Evolutionary conservation across 2,888 invertebrate genomes (phyloP).

Genomic region (Drosophila ustulata): DNA sequence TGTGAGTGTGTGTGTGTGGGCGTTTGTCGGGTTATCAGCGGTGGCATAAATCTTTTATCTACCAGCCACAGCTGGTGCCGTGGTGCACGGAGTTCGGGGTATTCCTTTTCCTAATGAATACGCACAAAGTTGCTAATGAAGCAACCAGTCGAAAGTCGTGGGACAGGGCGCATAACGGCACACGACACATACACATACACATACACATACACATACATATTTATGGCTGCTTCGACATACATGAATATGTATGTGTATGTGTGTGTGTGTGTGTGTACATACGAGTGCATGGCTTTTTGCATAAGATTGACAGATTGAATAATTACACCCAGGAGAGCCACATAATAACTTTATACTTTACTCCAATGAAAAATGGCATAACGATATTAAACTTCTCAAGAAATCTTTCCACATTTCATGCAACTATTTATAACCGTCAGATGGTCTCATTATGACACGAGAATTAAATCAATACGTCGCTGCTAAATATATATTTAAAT

Average conservation of each 20-base stretch:
- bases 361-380: conserved; percentile 28
- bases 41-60: conserved; percentile 77
- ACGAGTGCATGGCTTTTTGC: conserved; percentile 44
- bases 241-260: conserved; percentile 52
- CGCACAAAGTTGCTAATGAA: conserved; percentile 81
- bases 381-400: conserved; percentile 4
- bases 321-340: conserved; percentile 66
- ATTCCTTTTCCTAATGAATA: conserved; percentile 69
- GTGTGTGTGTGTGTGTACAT: conserved; percentile 28
- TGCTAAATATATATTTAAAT: not conserved
- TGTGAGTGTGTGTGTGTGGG: conserved; percentile 49
- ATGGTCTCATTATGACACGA: not conserved
- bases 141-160: conserved; percentile 57
- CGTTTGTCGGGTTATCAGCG: conserved; percentile 72
- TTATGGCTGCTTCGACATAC: conserved; percentile 21
- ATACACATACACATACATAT: too few relatives aligned
- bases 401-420: not conserved
- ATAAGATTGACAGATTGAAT: conserved; percentile 71
- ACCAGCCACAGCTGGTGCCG: conserved; percentile 67
- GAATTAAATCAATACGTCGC: not conserved
- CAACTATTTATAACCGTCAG: not conserved
- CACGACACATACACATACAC: conserved; percentile 1
- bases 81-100: conserved; percentile 36
- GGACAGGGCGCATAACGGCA: not conserved
- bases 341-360: conserved; percentile 35